A percentile compares a stretch with the other conserved stretches of the same genome.
These are phyloP conservation scores for Drosophila melanogaster DNA, from an alignment of 1,140 invertebrate species.

Conservation along the genomic window DNA sequence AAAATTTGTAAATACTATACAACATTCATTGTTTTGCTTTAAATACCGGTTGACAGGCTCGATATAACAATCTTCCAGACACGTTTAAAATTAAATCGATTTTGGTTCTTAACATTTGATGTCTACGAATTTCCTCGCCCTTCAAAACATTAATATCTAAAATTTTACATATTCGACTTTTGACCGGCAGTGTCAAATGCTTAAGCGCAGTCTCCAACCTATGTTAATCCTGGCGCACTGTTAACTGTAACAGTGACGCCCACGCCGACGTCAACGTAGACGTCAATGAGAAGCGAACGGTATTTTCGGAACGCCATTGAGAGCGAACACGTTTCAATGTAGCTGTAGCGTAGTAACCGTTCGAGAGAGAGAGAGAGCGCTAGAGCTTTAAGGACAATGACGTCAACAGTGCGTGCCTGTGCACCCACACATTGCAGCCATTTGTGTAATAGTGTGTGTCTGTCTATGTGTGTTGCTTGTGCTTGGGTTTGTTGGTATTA, in stretches of 20 bases:
- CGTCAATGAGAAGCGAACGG: neutral
- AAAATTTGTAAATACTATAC: no score
- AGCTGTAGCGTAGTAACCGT: constrained; percentile 74
- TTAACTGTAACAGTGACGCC: constrained; percentile 3
- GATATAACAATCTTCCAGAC: no score
- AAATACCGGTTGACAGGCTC: no score
- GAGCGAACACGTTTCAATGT: constrained; percentile 9
- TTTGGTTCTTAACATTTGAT: no score
- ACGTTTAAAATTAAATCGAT: no score
- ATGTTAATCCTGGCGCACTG: constrained; percentile 4
- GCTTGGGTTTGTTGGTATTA: constrained; percentile 52
- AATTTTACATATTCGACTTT: no score
- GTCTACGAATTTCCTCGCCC: no score
- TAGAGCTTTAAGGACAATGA: constrained; percentile 71
- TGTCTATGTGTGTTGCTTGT: constrained; percentile 12
- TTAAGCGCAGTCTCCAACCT: constrained; percentile 3
- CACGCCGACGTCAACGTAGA: constrained; percentile 7
- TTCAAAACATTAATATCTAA: no score
- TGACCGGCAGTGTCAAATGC: neutral
- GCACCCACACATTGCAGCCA: constrained; percentile 48
- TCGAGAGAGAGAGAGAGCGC: constrained; percentile 15
- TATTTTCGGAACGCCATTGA: constrained; percentile 4
- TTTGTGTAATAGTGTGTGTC: neutral
- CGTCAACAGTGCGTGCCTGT: constrained; percentile 71
- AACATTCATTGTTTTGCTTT: no score